Conservation (phyloP, 2,797 vertebrate species). For the Pipistrellus kuhlii region DNA sequence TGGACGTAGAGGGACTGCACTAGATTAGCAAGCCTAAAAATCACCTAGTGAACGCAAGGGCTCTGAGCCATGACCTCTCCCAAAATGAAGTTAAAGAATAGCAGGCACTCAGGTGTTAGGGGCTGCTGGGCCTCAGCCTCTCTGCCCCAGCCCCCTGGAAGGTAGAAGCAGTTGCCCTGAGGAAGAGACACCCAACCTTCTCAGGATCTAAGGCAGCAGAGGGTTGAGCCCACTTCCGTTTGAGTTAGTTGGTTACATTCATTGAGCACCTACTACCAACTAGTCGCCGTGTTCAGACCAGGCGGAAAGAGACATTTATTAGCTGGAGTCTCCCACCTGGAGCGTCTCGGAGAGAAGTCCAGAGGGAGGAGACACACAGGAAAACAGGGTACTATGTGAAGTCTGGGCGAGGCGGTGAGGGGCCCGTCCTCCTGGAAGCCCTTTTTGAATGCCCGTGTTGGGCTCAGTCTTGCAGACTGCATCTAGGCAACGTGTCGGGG, state of each 20-base stretch:
- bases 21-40: background rate
- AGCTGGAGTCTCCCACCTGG: background rate
- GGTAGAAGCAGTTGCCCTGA: background rate
- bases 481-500: accelerated
- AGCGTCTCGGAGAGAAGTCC: background rate
- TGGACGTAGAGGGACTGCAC: background rate
- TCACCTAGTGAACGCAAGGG: background rate
- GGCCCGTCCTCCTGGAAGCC: background rate
- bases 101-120: background rate
- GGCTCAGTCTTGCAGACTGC: background rate
- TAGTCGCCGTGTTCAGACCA: background rate
- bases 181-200: background rate
- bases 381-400: background rate
- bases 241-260: background rate
- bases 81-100: background rate
- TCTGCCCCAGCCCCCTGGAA: background rate
- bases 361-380: background rate
- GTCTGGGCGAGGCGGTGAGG: too few relatives aligned
- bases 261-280: background rate
- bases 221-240: background rate
- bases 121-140: background rate
- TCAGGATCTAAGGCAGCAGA: background rate
- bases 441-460: background rate
- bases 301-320: background rate
- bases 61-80: background rate